These are phyloP conservation scores for Upupa epops DNA, from an alignment of 2,113 vertebrate species.

Conservation along the genomic window DNA sequence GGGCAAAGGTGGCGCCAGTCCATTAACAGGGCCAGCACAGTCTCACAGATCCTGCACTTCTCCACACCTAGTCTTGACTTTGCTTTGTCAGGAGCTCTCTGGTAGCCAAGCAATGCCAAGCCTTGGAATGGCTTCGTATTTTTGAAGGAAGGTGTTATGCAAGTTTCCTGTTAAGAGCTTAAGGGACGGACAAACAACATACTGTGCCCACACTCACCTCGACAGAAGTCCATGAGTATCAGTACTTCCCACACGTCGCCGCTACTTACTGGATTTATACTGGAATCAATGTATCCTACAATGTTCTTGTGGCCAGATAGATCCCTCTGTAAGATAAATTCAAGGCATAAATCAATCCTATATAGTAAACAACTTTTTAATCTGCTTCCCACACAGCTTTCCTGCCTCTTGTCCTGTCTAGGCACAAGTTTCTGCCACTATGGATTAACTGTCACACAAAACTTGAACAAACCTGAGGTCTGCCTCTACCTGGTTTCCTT, in stretches of 20 bases:
- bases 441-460: accelerated
- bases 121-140: neutral
- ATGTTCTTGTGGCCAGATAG: slow-evolving; percentile 96
- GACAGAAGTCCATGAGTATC: slow-evolving; percentile 97
- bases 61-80: neutral
- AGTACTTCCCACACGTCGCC: slow-evolving; percentile 98
- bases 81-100: neutral
- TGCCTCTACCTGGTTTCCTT: neutral
- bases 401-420: neutral
- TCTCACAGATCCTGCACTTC: accelerated
- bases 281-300: slow-evolving; percentile 95
- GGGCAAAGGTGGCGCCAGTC: neutral
- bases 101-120: neutral
- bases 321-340: slow-evolving; percentile 81
- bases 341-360: neutral
- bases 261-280: slow-evolving; percentile 88
- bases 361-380: accelerated
- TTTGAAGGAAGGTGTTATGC: neutral
- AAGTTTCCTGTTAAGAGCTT: neutral
- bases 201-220: slow-evolving; percentile 78
- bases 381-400: neutral
- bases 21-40: neutral
- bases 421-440: neutral
- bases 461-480: neutral
- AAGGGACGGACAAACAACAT: neutral